phyloP scores from a whole-genome alignment of 2,113 vertebrate genomes.

The Natator depressus region DNA sequence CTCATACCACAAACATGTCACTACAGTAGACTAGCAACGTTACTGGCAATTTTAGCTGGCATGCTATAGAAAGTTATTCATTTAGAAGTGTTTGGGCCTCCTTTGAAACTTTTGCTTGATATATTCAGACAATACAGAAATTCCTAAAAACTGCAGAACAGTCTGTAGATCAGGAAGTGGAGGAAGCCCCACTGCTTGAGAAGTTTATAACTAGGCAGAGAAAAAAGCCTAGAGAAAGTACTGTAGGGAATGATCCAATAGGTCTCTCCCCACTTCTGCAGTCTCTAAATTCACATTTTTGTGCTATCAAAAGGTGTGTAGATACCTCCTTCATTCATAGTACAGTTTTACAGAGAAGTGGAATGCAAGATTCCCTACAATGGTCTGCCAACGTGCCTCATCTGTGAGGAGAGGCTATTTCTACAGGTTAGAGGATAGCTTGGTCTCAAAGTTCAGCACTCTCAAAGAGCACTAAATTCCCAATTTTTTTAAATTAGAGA shows the following conservation, averaged over 20 bases:
- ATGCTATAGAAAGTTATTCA: background rate
- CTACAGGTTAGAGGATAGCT: background rate
- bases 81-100: background rate
- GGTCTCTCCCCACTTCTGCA: background rate
- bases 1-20: background rate
- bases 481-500: background rate
- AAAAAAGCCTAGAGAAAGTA: background rate
- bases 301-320: background rate
- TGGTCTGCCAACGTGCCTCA: background rate
- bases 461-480: background rate
- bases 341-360: background rate
- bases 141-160: slow-evolving; percentile 13
- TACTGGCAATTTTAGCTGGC: background rate
- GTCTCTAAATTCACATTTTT: background rate
- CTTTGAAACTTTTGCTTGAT: background rate
- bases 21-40: background rate
- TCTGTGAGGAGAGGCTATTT: background rate
- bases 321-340: background rate
- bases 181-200: background rate
- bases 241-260: background rate
- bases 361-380: background rate
- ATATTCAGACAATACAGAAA: background rate
- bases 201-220: background rate
- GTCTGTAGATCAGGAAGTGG: background rate
- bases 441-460: background rate